Conservation (phyloP, 1,140 invertebrate genomes). For the Yoshiicerus persimilis region DNA sequence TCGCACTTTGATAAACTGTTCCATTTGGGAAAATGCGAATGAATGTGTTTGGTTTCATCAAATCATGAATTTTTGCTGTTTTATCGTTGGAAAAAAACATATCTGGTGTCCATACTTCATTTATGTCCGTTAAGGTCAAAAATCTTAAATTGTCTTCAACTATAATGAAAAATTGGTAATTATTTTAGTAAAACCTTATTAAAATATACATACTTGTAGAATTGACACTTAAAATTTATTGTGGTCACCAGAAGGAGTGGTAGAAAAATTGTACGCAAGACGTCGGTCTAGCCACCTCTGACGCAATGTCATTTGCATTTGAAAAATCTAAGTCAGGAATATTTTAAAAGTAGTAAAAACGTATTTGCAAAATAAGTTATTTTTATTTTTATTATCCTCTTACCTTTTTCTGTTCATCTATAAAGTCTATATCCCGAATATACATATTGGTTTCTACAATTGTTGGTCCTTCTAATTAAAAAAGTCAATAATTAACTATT, state of each 20-base stretch:
- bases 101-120: slow-evolving; percentile 60
- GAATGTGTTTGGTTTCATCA: slow-evolving; percentile 55
- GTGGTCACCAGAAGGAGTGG: too few relatives aligned
- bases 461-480: slow-evolving; percentile 41
- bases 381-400: neutral
- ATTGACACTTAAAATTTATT: too few relatives aligned
- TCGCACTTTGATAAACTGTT: slow-evolving; percentile 57
- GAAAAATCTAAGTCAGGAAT: neutral
- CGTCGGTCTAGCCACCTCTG: slow-evolving; percentile 33
- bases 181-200: too few relatives aligned
- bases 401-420: slow-evolving; percentile 60
- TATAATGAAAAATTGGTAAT: too few relatives aligned
- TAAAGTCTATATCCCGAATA: slow-evolving; percentile 57
- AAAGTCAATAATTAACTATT: too few relatives aligned
- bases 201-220: too few relatives aligned
- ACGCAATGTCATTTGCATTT: slow-evolving; percentile 36
- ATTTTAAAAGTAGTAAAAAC: neutral
- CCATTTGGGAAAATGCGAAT: slow-evolving; percentile 58
- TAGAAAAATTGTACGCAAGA: neutral
- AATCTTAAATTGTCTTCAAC: slow-evolving; percentile 37
- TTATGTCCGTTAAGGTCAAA: slow-evolving; percentile 54
- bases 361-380: neutral
- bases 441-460: slow-evolving; percentile 55
- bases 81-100: slow-evolving; percentile 61
- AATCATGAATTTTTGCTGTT: slow-evolving; percentile 57